phyloP scores from a whole-genome alignment of 2,888 invertebrate genomes.

The Quadriops clusia region DNA sequence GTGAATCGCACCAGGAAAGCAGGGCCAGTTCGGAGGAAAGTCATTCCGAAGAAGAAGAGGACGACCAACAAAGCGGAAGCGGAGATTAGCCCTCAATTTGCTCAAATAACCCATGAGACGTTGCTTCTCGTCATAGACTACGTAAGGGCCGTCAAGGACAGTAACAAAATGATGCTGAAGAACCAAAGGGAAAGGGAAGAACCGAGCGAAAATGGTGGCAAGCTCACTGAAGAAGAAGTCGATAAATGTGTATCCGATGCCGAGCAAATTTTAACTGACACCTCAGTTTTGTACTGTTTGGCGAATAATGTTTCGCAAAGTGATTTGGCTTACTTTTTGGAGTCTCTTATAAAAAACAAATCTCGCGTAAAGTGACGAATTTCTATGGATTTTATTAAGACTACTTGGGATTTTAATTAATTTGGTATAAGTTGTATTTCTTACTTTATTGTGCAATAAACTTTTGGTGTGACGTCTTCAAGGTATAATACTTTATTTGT shows the following conservation, averaged over 20 bases:
- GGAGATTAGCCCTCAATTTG: constrained; percentile 18
- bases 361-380: too few species aligned
- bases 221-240: constrained; percentile 2
- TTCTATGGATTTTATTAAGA: too few species aligned
- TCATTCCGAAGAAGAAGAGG: constrained; percentile 11
- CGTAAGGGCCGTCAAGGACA: constrained; percentile 14
- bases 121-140: constrained; percentile 19
- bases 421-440: too few species aligned
- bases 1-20: too few species aligned
- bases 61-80: constrained; percentile 15
- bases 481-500: too few species aligned
- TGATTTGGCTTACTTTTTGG: constrained; percentile 25
- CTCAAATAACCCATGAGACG: constrained; percentile 20
- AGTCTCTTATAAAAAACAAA: constrained; percentile 5
- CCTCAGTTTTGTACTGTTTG: constrained; percentile 30
- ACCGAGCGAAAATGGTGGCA: constrained; percentile 1
- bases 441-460: too few species aligned
- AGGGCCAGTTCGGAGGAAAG: too few species aligned
- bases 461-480: too few species aligned
- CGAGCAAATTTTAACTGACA: constrained; percentile 28
- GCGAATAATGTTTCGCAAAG: constrained; percentile 28
- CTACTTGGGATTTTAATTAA: too few species aligned
- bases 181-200: constrained; percentile 4
- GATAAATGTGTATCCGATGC: constrained; percentile 13
- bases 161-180: constrained; percentile 9